Base-by-base conservation (phyloP, 2,113 vertebrate genomes). In the Myodes glareolus region DNA sequence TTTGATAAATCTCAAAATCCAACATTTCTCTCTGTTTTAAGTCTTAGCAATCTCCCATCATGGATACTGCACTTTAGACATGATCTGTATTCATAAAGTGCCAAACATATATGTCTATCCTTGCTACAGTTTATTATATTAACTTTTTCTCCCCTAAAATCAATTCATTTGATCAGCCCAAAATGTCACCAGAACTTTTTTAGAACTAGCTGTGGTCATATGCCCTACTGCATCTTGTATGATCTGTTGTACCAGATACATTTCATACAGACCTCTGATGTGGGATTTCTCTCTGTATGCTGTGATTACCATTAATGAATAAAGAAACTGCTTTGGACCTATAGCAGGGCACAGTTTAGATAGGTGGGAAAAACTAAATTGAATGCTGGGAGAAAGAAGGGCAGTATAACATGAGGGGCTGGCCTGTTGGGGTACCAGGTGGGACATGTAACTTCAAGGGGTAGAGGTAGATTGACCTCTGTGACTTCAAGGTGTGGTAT, bases 21-120 rank as follows among this genome's bases (percentile, higher is more conserved):
- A 84, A 63, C 23, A 36, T 33, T 87, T 65, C 17, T 93, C 33
- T 86, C 76, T 42, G 70, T 93, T 67, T 76, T 87, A 90, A 96
- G 77, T 12, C 19, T 72, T 81, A 77, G 25, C 3, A 36, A 72
- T 39, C 17, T 82, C 5, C 14, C 3, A 1, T 93, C 52, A 61
- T 87, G 50, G 52, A 16, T 27, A 70, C 21, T 12, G 36, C 36
- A n/a, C 11, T 73, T 16, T 1, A 25, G 17, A 13, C 7, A 39
- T 70, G 45, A 21, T 16, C n/a, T 42, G 2, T 65, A 16, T 0
- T 12, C 42, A 31, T 27, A 25, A 42, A 36, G 36, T 36, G 5
- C 76, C 33, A 65, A 50, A 27, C 8, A 13, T 23, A 68, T 8
- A 45, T 45, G 13, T 42, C 27, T 58, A 19, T 55, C 4, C 13